Evolutionary conservation across 2,888 invertebrate genomes (phyloP).

Genomic region (Drosophila rellima): DNA sequence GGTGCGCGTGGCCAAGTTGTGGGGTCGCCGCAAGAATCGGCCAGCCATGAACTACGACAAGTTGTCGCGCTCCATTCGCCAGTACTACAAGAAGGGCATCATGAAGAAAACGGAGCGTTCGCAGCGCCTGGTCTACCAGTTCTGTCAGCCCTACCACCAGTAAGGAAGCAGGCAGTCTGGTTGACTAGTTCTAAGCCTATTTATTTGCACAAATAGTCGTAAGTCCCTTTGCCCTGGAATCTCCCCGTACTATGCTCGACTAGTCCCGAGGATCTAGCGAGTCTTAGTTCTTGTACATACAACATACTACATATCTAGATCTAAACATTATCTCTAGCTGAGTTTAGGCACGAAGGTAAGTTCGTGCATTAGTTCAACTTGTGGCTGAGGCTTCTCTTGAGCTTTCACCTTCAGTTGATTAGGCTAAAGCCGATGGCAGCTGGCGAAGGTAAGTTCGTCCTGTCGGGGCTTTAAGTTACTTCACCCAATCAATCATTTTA

Average conservation of each 20-base stretch:
- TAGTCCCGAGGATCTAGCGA: slow-evolving; percentile 65
- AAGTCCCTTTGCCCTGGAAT: slow-evolving; percentile 30
- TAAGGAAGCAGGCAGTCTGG: slow-evolving; percentile 84
- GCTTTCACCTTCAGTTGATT: slow-evolving; percentile 40
- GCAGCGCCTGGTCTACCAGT: slow-evolving; percentile 99
- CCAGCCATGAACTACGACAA: slow-evolving; percentile 99
- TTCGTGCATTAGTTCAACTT: slow-evolving; percentile 68
- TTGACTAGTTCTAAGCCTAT: slow-evolving; percentile 63
- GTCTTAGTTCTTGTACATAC: slow-evolving; percentile 72
- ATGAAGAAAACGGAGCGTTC: slow-evolving; percentile 99
- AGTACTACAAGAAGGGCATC: slow-evolving; percentile 99
- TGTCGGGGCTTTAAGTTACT: slow-evolving; percentile 70
- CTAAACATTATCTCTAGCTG: slow-evolving; percentile 19
- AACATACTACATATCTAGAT: slow-evolving; percentile 35
- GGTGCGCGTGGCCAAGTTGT: slow-evolving; percentile 97
- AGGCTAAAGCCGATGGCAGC: slow-evolving; percentile 57
- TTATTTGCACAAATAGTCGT: slow-evolving; percentile 63
- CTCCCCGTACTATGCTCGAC: slow-evolving; percentile 67
- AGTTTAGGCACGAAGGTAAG: slow-evolving; percentile 75
- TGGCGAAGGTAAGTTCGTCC: slow-evolving; percentile 79
- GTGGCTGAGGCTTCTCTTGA: slow-evolving; percentile 26
- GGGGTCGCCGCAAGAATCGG: slow-evolving; percentile 99
- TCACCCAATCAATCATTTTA: slow-evolving; percentile 62
- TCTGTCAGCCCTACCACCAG: slow-evolving; percentile 97
- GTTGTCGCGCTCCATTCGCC: slow-evolving; percentile 97